These are phyloP conservation scores for Drosophila simulans DNA, from an alignment of 1,140 invertebrate species.

Conservation along the genomic window DNA sequence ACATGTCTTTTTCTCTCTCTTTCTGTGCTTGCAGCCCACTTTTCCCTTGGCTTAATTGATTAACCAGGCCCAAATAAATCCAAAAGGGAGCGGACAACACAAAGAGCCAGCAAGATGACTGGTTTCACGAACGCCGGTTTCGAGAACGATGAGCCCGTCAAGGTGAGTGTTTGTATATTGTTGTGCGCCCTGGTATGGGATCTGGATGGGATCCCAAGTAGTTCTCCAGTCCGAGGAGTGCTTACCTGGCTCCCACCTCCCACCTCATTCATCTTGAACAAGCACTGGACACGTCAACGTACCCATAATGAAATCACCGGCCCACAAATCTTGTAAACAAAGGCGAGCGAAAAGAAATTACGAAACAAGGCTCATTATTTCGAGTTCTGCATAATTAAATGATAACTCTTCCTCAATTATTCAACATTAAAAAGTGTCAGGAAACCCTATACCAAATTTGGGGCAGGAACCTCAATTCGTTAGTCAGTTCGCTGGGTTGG, in stretches of 20 bases:
- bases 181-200: background rate
- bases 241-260: constrained; percentile 18
- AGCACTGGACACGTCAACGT: constrained; percentile 47
- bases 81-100: constrained; percentile 14
- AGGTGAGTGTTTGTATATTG: constrained; percentile 60
- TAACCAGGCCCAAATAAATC: constrained; percentile 38
- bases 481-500: background rate
- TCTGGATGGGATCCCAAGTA: constrained; percentile 15
- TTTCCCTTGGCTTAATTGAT: constrained; percentile 48
- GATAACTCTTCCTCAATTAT: constrained; percentile 3
- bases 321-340: constrained; percentile 13
- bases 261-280: constrained; percentile 28
- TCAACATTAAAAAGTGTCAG: background rate
- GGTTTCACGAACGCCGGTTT: constrained; percentile 80
- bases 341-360: constrained; percentile 15
- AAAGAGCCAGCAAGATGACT: constrained; percentile 75
- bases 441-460: background rate
- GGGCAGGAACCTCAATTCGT: background rate
- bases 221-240: constrained; percentile 4
- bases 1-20: constrained; percentile 13
- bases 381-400: constrained; percentile 14
- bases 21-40: constrained; percentile 44
- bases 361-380: constrained; percentile 25
- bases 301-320: constrained; percentile 52
- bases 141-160: constrained; percentile 83